phyloP scores from a whole-genome alignment of 2,888 invertebrate species.

The Trichopoda pennipes region DNA sequence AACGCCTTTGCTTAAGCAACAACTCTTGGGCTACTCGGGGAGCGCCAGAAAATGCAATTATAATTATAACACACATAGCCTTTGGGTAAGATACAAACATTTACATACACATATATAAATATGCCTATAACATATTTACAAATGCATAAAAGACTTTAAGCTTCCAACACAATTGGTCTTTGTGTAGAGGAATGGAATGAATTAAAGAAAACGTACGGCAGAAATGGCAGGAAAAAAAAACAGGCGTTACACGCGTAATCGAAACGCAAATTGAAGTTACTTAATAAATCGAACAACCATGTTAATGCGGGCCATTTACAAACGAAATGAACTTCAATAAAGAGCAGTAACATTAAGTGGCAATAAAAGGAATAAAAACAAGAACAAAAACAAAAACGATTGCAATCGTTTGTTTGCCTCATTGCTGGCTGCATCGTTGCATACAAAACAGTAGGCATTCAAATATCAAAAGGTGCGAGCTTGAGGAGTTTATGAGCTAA shows the following conservation, averaged over 20 bases:
- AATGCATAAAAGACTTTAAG: conserved; percentile 24
- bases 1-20: conserved; percentile 71
- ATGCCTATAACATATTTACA: conserved; percentile 62
- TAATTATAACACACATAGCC: conserved; percentile 80
- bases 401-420: conserved; percentile 69
- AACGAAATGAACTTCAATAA: conserved; percentile 73
- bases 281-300: conserved; percentile 80
- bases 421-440: conserved; percentile 65
- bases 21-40: conserved; percentile 35
- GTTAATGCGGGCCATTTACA: conserved; percentile 80
- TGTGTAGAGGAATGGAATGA: neutral
- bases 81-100: conserved; percentile 49
- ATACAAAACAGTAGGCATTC: conserved; percentile 73
- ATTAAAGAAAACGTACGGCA: conserved; percentile 9
- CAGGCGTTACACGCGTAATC: conserved; percentile 74
- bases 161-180: conserved; percentile 48
- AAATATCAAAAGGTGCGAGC: conserved; percentile 79
- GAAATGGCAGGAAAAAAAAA: conserved; percentile 44
- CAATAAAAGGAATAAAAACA: conserved; percentile 60
- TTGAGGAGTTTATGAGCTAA: conserved; percentile 78
- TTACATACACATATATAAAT: neutral
- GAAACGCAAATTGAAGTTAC: conserved; percentile 80
- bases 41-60: conserved; percentile 76
- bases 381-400: conserved; percentile 64
- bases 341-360: conserved; percentile 62